Evolutionary conservation across 2,113 vertebrate genomes (phyloP), one percentile per base, ranked within the genome.

Genomic region (Ceuthmochares aereus): DNA sequence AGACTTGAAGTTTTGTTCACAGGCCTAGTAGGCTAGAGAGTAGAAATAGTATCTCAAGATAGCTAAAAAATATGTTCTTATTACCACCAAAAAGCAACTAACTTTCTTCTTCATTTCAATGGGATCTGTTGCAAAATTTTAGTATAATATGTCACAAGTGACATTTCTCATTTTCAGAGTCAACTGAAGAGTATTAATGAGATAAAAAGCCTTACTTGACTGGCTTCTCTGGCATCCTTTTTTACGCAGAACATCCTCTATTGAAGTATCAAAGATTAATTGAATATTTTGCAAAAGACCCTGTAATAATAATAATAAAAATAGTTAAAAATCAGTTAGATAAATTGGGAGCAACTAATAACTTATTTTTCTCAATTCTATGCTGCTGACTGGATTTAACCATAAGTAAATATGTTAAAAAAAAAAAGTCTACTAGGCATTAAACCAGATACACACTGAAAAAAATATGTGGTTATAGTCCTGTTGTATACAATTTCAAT

Each of bases 201-300:
- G 13, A 26, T 62, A 45, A 56, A 93, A 63, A 79, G 54, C 70
- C 97, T 95, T 97, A 99, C 99, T 99, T 98, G 97, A 97, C 74
- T 98, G 99, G 32, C 95, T 96, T 42, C 98, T 96, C 66, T 98
- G 98, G 67, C 99, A 99, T 69, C 99, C 99, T 97, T 98, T 99
- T 95, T 96, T 98, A 91, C 84, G 97, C 22, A 99, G 98, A 93
- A 99, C 70, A 23, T 99, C 99, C 55, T 99, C 99, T 82, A 99
- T 51, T 1, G 99, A 97, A 22, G 98, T 98, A 66, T 98, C 99
- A 96, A 99, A 99, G 91, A 99, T 96, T 81, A 99, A 97, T 29
- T 92, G 97, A 81, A 99, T 97, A 75, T 99, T 99, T 98, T 99
- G 99, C 87, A 99, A 98, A 94, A 99, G 97, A 60, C 99, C 99